These are phyloP conservation scores for Anguilla japonica DNA, from an alignment of 2,113 vertebrate species.

Conservation along the genomic window DNA sequence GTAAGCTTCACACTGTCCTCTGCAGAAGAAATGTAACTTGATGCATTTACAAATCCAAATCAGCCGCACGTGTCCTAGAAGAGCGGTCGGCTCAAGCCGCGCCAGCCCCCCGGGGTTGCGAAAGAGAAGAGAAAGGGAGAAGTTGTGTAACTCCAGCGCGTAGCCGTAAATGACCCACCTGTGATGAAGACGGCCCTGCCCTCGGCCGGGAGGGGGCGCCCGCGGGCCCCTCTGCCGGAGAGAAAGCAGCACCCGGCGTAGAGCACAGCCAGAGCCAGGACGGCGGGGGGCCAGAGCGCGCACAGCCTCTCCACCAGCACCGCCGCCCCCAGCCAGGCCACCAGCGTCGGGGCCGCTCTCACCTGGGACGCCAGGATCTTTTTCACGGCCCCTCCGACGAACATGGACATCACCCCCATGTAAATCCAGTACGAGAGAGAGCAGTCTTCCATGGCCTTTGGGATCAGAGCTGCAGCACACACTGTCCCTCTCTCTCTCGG, in stretches of 20 bases:
- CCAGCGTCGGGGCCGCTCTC: slow-evolving; percentile 52
- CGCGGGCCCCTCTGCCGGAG: slow-evolving; percentile 26
- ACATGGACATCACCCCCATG: slow-evolving; percentile 57
- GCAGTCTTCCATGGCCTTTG: slow-evolving; percentile 62
- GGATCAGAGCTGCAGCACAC: slow-evolving; percentile 5
- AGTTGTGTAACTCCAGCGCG: neutral
- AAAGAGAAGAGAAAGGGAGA: neutral
- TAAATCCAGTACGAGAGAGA: slow-evolving; percentile 69
- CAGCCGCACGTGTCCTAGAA: neutral
- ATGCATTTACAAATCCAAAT: neutral
- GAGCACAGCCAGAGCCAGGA: slow-evolving; percentile 48
- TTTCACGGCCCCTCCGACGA: slow-evolving; percentile 61
- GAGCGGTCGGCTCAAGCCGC: neutral
- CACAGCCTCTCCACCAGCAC: slow-evolving; percentile 66
- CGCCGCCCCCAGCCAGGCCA: slow-evolving; percentile 67
- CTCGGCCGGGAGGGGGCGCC: slow-evolving; percentile 40
- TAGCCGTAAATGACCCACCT: slow-evolving; percentile 57
- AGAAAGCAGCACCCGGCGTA: slow-evolving; percentile 52
- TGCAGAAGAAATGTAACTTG: too few relatives aligned
- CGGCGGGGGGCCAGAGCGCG: slow-evolving; percentile 55
- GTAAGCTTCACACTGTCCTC: too few relatives aligned
- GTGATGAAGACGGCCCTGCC: slow-evolving; percentile 70
- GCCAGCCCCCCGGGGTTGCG: neutral
- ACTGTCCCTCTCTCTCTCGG: slow-evolving; percentile 12
- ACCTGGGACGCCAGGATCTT: slow-evolving; percentile 62